A percentile compares a stretch with the other conserved stretches of the same genome.
phyloP scores from a whole-genome alignment of 2,888 invertebrate species.

The Cheilosia vulpina region DNA sequence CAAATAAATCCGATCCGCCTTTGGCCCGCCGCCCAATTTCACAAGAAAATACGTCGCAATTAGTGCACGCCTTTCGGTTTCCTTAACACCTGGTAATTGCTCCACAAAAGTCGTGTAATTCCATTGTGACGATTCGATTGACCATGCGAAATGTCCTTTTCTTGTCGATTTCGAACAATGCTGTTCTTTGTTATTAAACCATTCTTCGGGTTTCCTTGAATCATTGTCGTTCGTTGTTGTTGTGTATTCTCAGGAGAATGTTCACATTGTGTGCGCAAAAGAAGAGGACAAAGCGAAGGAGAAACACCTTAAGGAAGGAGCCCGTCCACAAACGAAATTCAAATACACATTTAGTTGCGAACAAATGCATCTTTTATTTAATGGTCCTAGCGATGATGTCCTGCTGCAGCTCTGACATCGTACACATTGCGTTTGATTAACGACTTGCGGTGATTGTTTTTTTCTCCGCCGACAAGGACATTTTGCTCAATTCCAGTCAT shows the following conservation, averaged over 20 bases:
- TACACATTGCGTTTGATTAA: slow-evolving; percentile 74
- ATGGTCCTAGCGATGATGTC: slow-evolving; percentile 38
- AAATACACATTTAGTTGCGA: slow-evolving; percentile 66
- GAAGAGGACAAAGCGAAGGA: slow-evolving; percentile 33
- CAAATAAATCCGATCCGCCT: slow-evolving; percentile 27
- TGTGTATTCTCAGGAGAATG: slow-evolving; percentile 2
- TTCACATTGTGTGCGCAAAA: slow-evolving; percentile 34
- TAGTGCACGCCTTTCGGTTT: slow-evolving; percentile 73
- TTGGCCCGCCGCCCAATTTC: slow-evolving; percentile 62
- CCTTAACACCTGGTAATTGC: slow-evolving; percentile 74
- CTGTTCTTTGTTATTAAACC: slow-evolving; percentile 43
- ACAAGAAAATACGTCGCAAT: slow-evolving; percentile 63
- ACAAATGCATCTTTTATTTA: slow-evolving; percentile 54
- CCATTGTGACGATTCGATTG: slow-evolving; percentile 63
- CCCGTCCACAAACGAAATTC: slow-evolving; percentile 40
- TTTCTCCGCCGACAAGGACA: slow-evolving; percentile 19
- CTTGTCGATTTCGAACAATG: slow-evolving; percentile 34
- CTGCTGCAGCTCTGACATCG: slow-evolving; percentile 51
- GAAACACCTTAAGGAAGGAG: slow-evolving; percentile 44
- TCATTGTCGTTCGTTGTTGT: slow-evolving; percentile 55
- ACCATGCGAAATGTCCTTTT: slow-evolving; percentile 73
- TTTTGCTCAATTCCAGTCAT: slow-evolving; percentile 44
- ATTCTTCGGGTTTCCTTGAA: slow-evolving; percentile 50
- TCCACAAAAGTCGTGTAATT: slow-evolving; percentile 74
- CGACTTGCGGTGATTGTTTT: slow-evolving; percentile 65